Evolutionary conservation across 2,797 vertebrate genomes (phyloP).

Genomic region (Paedocypris micromegethes): DNA sequence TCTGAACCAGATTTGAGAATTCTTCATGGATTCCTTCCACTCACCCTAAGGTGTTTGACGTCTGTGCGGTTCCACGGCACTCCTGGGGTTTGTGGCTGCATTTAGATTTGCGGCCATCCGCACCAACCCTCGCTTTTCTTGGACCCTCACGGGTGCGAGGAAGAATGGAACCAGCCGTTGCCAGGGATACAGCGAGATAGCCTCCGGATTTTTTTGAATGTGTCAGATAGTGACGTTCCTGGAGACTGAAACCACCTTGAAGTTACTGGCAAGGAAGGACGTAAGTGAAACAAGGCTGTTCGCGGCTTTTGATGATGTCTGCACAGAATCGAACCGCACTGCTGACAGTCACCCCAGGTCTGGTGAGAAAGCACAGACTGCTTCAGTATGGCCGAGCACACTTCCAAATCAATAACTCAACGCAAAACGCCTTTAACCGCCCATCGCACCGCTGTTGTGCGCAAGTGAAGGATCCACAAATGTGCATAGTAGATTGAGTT

Average conservation of each 20-base stretch:
- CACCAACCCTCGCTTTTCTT: conserved; percentile 60
- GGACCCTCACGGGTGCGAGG: conserved; percentile 58
- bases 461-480: too few relatives aligned
- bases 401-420: conserved; percentile 12
- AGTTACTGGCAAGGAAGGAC: conserved; percentile 2
- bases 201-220: neutral
- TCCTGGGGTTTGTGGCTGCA: conserved; percentile 60
- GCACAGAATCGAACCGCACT: neutral
- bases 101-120: conserved; percentile 69
- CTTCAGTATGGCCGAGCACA: neutral
- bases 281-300: neutral
- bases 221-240: too few relatives aligned
- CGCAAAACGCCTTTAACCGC: neutral
- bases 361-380: conserved; percentile 9
- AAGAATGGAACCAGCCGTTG: conserved; percentile 50
- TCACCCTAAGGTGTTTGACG: conserved; percentile 66
- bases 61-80: conserved; percentile 59
- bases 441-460: too few relatives aligned
- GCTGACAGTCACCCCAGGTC: conserved; percentile 13
- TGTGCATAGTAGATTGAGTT: too few relatives aligned
- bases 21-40: conserved; percentile 47
- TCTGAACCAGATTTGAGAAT: too few relatives aligned
- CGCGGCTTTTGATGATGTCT: conserved; percentile 2
- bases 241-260: too few relatives aligned
- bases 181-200: conserved; percentile 38